A percentile compares a stretch with the other conserved stretches of the same genome.
Evolutionary conservation across 2,888 invertebrate genomes (phyloP).

Genomic region (Chouioia cunea): DNA sequence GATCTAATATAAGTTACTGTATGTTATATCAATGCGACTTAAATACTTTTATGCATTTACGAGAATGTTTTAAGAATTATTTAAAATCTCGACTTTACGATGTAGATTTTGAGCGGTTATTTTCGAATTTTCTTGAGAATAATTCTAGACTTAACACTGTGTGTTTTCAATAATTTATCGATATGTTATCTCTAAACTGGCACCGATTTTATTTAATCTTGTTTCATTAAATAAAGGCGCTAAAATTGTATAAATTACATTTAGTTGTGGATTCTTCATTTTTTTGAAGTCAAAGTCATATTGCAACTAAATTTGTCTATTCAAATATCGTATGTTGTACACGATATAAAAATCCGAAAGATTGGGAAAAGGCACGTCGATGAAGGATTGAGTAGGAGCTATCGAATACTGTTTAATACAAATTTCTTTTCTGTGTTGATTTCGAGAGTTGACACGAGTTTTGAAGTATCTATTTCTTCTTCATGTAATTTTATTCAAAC

Average conservation of each 20-base stretch:
- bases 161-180: conserved; percentile 11
- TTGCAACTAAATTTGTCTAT: conserved; percentile 1
- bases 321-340: too few relatives aligned
- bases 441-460: too few relatives aligned
- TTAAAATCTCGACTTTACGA: too few relatives aligned
- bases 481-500: conserved; percentile 8
- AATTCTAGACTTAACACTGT: conserved; percentile 17
- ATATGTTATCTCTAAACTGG: background rate
- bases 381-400: too few relatives aligned
- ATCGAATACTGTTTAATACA: too few relatives aligned
- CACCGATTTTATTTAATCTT: too few relatives aligned
- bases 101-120: conserved; percentile 1
- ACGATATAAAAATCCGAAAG: too few relatives aligned
- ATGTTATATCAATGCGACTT: conserved; percentile 1
- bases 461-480: conserved; percentile 34
- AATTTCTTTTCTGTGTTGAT: too few relatives aligned
- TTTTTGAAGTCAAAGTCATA: conserved; percentile 14
- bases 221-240: too few relatives aligned
- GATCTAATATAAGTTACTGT: conserved; percentile 5
- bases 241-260: conserved; percentile 11
- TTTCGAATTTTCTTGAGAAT: conserved; percentile 15
- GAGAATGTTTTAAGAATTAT: too few relatives aligned
- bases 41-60: conserved; percentile 24
- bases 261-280: conserved; percentile 22
- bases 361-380: too few relatives aligned